These are phyloP conservation scores for Temnothorax unifasciatus DNA, from an alignment of 2,888 invertebrate genomes.

Conservation along the genomic window DNA sequence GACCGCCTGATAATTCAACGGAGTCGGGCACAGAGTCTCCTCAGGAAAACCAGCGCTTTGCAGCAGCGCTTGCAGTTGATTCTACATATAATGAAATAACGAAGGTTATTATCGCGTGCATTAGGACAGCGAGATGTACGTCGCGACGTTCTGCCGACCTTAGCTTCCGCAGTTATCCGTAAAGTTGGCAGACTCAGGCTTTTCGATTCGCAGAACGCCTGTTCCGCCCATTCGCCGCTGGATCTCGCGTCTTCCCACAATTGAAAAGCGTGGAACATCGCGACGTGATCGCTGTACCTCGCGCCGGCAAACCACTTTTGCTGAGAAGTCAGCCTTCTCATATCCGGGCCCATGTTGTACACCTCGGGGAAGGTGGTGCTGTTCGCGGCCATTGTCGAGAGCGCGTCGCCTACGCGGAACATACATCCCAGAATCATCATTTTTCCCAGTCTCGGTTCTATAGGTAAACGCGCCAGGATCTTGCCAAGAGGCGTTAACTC, in stretches of 20 bases:
- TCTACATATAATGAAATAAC: slow-evolving; percentile 80
- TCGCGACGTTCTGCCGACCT: slow-evolving; percentile 85
- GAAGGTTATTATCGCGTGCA: background rate
- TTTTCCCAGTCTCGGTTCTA: slow-evolving; percentile 98
- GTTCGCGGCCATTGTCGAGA: slow-evolving; percentile 97
- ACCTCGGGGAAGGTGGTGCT: slow-evolving; percentile 98
- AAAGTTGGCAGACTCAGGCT: slow-evolving; percentile 96
- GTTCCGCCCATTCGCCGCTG: slow-evolving; percentile 92
- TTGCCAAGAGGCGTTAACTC: slow-evolving; percentile 97
- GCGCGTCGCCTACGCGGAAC: slow-evolving; percentile 95
- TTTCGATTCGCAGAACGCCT: slow-evolving; percentile 96
- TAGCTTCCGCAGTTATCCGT: slow-evolving; percentile 96
- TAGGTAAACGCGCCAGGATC: slow-evolving; percentile 97
- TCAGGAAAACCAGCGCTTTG: slow-evolving; percentile 95
- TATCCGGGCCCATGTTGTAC: slow-evolving; percentile 93
- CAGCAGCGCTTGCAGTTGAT: slow-evolving; percentile 90
- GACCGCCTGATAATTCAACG: slow-evolving; percentile 91
- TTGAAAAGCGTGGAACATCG: slow-evolving; percentile 97
- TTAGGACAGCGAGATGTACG: background rate
- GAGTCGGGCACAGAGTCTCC: slow-evolving; percentile 92
- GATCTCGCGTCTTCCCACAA: slow-evolving; percentile 91
- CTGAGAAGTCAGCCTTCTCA: slow-evolving; percentile 92
- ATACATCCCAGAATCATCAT: slow-evolving; percentile 98
- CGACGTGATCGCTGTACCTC: slow-evolving; percentile 97
- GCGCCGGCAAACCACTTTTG: slow-evolving; percentile 96